A percentile compares a stretch with the other conserved stretches of the same genome.
These are phyloP conservation scores for Phengaris arion DNA, from an alignment of 2,888 invertebrate genomes.

Conservation along the genomic window DNA sequence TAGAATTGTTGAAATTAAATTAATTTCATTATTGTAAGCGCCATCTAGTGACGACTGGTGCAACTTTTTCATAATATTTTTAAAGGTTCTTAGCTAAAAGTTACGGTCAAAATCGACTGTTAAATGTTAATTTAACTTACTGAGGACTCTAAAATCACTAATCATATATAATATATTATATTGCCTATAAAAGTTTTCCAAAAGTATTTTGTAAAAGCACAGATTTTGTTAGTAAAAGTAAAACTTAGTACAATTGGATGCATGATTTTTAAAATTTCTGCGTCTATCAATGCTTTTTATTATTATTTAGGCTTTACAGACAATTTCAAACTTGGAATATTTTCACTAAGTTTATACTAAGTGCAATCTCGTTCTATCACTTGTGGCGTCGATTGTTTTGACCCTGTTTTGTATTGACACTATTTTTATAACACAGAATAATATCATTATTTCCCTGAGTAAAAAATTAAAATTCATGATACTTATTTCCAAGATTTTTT, in stretches of 20 bases:
- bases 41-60: not conserved
- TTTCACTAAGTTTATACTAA: constrained; percentile 1
- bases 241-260: constrained; percentile 37
- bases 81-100: not conserved
- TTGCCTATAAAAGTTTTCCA: not conserved
- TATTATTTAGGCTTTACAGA: constrained; percentile 75
- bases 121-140: not conserved
- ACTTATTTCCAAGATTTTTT: not conserved
- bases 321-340: constrained; percentile 29
- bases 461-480: not conserved
- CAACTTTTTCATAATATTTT: not conserved
- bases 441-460: not conserved
- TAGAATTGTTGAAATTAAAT: too few species aligned
- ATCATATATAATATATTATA: not conserved
- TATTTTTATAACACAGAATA: constrained; percentile 29
- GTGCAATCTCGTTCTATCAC: constrained; percentile 40
- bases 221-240: not conserved
- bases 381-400: constrained; percentile 64
- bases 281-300: constrained; percentile 61
- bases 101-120: not conserved
- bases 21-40: not conserved
- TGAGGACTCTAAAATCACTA: not conserved
- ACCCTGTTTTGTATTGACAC: constrained; percentile 53
- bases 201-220: not conserved
- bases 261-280: constrained; percentile 45